Percentiles rank a stretch among this genome's conserved stretches.
Conservation (phyloP, 1,140 invertebrate species). For the Drosophila leontia region DNA sequence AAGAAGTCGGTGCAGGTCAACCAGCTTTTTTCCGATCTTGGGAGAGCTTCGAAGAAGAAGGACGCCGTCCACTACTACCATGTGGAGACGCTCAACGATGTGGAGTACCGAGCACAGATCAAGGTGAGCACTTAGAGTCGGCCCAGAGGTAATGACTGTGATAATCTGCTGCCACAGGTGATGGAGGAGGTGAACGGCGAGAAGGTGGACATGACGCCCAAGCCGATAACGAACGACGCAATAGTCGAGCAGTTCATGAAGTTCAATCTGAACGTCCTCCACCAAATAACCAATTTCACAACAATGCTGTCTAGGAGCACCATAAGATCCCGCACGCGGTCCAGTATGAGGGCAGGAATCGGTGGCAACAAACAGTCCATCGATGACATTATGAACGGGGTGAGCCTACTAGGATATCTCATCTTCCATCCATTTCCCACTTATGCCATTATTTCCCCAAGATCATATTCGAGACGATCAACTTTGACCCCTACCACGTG, state of each 20-base stretch:
- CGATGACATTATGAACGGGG: conserved; percentile 65
- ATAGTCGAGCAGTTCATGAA: conserved; percentile 42
- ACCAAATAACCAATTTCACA: conserved; percentile 34
- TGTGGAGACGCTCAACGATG: conserved; percentile 29
- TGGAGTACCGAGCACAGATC: conserved; percentile 49
- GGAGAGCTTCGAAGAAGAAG: conserved; percentile 22
- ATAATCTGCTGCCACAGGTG: conserved; percentile 22
- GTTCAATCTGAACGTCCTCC: conserved; percentile 37
- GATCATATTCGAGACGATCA: conserved; percentile 59
- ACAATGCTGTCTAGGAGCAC: not conserved
- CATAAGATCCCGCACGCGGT: conserved; percentile 40
- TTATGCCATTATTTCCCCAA: not conserved
- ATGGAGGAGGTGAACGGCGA: conserved; percentile 34
- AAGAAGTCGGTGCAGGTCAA: conserved; percentile 58
- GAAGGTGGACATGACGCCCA: conserved; percentile 58
- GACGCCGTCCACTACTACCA: conserved; percentile 33
- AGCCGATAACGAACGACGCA: conserved; percentile 8
- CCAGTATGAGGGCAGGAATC: conserved; percentile 53
- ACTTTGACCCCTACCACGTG: conserved; percentile 26
- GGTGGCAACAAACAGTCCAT: conserved; percentile 70
- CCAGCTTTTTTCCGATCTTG: not conserved
- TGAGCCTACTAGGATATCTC: conserved; percentile 1
- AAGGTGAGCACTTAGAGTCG: conserved; percentile 18
- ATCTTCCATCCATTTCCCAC: too few species aligned
- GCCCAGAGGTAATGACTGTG: too few species aligned